A percentile compares a stretch with the other conserved stretches of the same genome.
phyloP scores from a whole-genome alignment of 1,140 invertebrate genomes.

The Danaus melanippus region DNA sequence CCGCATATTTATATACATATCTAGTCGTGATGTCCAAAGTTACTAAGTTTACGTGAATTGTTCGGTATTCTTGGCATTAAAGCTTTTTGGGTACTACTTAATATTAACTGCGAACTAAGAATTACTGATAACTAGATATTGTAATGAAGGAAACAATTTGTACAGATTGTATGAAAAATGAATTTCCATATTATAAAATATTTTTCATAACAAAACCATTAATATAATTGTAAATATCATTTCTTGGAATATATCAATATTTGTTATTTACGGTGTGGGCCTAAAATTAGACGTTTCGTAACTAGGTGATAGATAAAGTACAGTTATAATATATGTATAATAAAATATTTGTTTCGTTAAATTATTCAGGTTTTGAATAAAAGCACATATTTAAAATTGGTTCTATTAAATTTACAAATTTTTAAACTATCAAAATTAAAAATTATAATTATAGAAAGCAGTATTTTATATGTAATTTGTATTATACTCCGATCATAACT shows the following conservation, averaged over 20 bases:
- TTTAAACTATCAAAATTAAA: too few relatives aligned
- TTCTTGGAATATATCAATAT: slow-evolving; percentile 7
- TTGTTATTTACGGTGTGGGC: slow-evolving; percentile 16
- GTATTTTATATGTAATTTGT: too few relatives aligned
- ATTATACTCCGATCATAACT: too few relatives aligned
- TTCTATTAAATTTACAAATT: too few relatives aligned
- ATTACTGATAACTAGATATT: not conserved
- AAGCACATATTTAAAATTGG: too few relatives aligned
- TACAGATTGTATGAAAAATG: slow-evolving; percentile 31
- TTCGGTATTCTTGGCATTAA: not conserved
- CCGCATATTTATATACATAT: slow-evolving; percentile 13
- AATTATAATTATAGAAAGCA: too few relatives aligned
- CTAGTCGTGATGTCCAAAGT: too few relatives aligned
- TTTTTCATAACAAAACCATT: slow-evolving; percentile 36
- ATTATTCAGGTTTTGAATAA: too few relatives aligned
- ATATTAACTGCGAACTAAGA: slow-evolving; percentile 8
- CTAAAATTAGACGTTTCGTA: slow-evolving; percentile 19
- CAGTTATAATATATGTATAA: too few relatives aligned
- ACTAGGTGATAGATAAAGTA: slow-evolving; percentile 1
- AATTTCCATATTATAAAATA: too few relatives aligned
- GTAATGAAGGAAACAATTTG: slow-evolving; percentile 30
- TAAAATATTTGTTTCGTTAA: too few relatives aligned
- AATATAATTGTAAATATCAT: slow-evolving; percentile 32
- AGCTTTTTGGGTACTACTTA: slow-evolving; percentile 9
- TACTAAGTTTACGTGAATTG: slow-evolving; percentile 13